Percentiles rank a stretch among this genome's conserved stretches.
Evolutionary conservation across 2,888 invertebrate species (phyloP).

Genomic region (Coleophora flavipennella): DNA sequence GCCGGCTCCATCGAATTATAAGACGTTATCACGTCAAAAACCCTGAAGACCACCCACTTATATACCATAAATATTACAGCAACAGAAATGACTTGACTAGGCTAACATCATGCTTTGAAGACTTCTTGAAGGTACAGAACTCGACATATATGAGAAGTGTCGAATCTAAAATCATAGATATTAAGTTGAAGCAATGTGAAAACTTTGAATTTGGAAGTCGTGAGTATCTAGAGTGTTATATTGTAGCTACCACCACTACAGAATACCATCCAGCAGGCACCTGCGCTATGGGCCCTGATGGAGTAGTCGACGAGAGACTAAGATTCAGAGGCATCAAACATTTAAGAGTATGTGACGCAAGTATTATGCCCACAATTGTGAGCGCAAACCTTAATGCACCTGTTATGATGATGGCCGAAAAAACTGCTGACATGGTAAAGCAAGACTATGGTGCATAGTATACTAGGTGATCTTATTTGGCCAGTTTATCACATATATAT

Average conservation of each 20-base stretch:
- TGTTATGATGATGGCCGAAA: slow-evolving; percentile 74
- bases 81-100: neutral
- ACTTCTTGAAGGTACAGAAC: neutral
- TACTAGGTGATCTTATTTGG: too few relatives aligned
- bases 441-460: slow-evolving; percentile 13
- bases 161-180: neutral
- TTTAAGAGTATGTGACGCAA: slow-evolving; percentile 73
- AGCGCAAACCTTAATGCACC: slow-evolving; percentile 74
- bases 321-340: slow-evolving; percentile 48
- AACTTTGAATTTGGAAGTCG: neutral
- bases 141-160: neutral
- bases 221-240: neutral
- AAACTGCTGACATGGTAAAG: slow-evolving; percentile 71
- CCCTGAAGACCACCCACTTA: neutral
- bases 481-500: too few relatives aligned
- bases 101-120: neutral
- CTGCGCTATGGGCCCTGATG: slow-evolving; percentile 9
- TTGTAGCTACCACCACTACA: neutral
- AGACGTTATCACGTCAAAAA: too few relatives aligned
- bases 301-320: neutral
- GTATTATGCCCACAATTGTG: slow-evolving; percentile 71
- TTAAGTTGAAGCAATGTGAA: neutral
- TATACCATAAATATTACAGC: neutral
- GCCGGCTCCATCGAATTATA: too few relatives aligned
- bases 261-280: slow-evolving; percentile 25